Conservation (phyloP, 1,140 invertebrate species). For the Lasioglossum albipes region DNA sequence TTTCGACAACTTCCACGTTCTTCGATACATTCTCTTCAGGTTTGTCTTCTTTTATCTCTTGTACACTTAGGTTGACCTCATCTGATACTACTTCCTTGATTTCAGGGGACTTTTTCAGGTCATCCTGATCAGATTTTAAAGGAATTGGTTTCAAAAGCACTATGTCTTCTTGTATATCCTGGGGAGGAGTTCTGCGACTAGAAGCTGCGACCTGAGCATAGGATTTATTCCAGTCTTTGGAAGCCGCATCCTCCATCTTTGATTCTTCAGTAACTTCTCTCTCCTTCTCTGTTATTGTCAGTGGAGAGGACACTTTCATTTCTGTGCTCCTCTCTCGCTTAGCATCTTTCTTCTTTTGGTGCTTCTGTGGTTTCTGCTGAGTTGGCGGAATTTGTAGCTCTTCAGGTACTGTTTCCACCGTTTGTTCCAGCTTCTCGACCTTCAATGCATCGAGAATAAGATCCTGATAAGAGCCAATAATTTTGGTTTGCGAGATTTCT, state of each 20-base stretch:
- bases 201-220: constrained; percentile 82
- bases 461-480: constrained; percentile 1
- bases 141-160: constrained; percentile 47
- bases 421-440: background rate
- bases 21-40: background rate
- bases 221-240: constrained; percentile 79
- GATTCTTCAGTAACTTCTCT: constrained; percentile 19
- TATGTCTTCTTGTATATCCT: constrained; percentile 46
- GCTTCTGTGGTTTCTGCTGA: constrained; percentile 20
- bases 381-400: background rate
- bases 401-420: constrained; percentile 12
- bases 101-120: background rate
- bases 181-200: constrained; percentile 59
- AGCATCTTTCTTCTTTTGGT: constrained; percentile 17
- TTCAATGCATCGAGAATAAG: background rate
- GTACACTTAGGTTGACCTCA: background rate
- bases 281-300: constrained; percentile 8
- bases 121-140: constrained; percentile 14
- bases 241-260: constrained; percentile 21
- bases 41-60: background rate
- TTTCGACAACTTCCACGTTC: background rate
- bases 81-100: background rate
- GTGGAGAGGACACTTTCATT: background rate
- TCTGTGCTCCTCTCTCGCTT: constrained; percentile 9
- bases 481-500: constrained; percentile 4